These are phyloP conservation scores for Yponomeuta malinellus DNA, from an alignment of 2,888 invertebrate genomes.

Conservation along the genomic window DNA sequence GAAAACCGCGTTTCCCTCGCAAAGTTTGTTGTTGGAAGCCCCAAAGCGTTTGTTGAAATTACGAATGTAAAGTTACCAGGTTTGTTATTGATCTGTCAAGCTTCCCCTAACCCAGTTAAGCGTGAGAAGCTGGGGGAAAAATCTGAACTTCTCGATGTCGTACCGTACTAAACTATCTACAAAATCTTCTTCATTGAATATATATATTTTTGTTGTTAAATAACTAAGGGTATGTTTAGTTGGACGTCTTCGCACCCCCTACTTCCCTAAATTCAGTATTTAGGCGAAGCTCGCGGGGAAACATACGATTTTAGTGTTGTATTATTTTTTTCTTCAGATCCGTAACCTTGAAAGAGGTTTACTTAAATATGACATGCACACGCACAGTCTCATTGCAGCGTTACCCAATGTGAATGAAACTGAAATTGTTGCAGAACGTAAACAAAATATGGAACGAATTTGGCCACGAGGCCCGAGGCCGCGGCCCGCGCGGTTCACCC, in stretches of 20 bases:
- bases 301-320: too few relatives aligned
- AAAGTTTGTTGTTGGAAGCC: slow-evolving; percentile 1
- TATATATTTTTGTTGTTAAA: too few relatives aligned
- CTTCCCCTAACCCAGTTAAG: slow-evolving; percentile 31
- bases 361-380: not conserved
- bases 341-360: not conserved
- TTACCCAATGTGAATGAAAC: slow-evolving; percentile 22
- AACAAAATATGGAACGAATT: slow-evolving; percentile 33
- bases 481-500: slow-evolving; percentile 24
- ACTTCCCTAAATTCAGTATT: too few relatives aligned
- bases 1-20: not conserved
- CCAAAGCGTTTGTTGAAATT: not conserved
- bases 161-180: slow-evolving; percentile 17
- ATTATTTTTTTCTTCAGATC: too few relatives aligned
- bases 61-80: slow-evolving; percentile 20
- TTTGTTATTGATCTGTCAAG: slow-evolving; percentile 26
- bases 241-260: too few relatives aligned
- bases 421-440: slow-evolving; percentile 42
- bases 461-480: slow-evolving; percentile 25
- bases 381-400: not conserved
- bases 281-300: too few relatives aligned
- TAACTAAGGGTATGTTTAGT: too few relatives aligned
- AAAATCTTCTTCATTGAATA: not conserved
- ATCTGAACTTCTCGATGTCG: slow-evolving; percentile 16
- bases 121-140: slow-evolving; percentile 15